phyloP scores from a whole-genome alignment of 2,113 vertebrate genomes.

The Boleophthalmus pectinirostris region DNA sequence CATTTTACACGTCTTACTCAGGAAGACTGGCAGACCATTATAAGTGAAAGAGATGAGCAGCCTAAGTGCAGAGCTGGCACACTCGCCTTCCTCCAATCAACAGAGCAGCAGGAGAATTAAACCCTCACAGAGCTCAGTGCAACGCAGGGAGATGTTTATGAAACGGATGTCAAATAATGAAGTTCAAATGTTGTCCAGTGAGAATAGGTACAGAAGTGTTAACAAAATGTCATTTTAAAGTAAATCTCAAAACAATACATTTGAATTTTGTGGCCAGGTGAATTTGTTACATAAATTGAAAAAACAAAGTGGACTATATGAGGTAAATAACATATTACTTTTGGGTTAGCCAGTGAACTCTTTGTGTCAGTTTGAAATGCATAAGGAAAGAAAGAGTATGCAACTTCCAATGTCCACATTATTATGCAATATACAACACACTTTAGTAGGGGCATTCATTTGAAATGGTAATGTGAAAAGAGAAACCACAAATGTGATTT shows the following conservation, averaged over 20 bases:
- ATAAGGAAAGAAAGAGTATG: no score
- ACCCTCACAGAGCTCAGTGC: neutral
- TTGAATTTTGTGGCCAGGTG: no score
- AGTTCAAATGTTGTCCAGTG: neutral
- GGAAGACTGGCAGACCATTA: slow-evolving; percentile 5
- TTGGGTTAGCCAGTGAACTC: neutral
- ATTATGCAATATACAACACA: no score
- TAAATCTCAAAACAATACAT: neutral
- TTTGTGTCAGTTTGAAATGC: no score
- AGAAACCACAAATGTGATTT: no score
- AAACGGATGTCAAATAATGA: slow-evolving; percentile 1
- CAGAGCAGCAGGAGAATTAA: slow-evolving; percentile 8
- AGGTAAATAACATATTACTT: neutral
- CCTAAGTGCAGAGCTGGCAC: slow-evolving; percentile 30
- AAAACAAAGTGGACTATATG: neutral
- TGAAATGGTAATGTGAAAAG: no score
- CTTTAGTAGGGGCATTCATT: no score
- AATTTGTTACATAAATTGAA: neutral
- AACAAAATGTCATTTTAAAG: neutral
- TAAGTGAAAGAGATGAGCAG: slow-evolving; percentile 20
- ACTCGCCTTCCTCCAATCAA: slow-evolving; percentile 11
- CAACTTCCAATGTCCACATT: no score
- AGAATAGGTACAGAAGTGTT: neutral
- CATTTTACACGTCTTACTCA: slow-evolving; percentile 25
- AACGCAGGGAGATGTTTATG: neutral